A percentile compares a stretch with the other conserved stretches of the same genome.
These are phyloP conservation scores for Urocynchramus pylzowi DNA, from an alignment of 2,113 vertebrate genomes.

Conservation along the genomic window DNA sequence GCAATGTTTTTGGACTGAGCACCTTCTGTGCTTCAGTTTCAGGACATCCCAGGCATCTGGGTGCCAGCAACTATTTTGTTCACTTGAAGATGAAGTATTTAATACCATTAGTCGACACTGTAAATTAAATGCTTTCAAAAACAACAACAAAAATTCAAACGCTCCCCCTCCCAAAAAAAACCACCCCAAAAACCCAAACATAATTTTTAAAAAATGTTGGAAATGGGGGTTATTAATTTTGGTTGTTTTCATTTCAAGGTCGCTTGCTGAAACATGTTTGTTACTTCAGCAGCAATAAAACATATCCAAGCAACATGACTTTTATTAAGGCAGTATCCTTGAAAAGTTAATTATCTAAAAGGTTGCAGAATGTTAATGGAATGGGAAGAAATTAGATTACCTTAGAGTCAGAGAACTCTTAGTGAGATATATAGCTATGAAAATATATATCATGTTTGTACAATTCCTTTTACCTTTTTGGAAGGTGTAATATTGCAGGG, in stretches of 20 bases:
- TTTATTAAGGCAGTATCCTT: not conserved
- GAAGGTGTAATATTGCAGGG: not conserved
- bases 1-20: not conserved
- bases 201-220: not conserved
- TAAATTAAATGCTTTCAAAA: not conserved
- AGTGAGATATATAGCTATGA: not conserved
- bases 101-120: not conserved
- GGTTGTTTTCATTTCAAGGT: not conserved
- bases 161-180: rapidly evolving
- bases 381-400: not conserved
- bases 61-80: not conserved
- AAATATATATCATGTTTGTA: not conserved
- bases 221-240: not conserved
- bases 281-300: not conserved
- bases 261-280: not conserved
- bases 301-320: not conserved
- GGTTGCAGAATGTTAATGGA: constrained; percentile 6
- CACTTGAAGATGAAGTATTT: not conserved
- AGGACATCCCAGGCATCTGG: not conserved
- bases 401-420: not conserved
- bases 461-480: not conserved
- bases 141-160: not conserved
- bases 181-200: not conserved
- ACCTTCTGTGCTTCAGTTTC: not conserved
- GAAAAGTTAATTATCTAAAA: constrained; percentile 23